phyloP scores from a whole-genome alignment of 2,888 invertebrate genomes.

The Sinhomidia bicolor region DNA sequence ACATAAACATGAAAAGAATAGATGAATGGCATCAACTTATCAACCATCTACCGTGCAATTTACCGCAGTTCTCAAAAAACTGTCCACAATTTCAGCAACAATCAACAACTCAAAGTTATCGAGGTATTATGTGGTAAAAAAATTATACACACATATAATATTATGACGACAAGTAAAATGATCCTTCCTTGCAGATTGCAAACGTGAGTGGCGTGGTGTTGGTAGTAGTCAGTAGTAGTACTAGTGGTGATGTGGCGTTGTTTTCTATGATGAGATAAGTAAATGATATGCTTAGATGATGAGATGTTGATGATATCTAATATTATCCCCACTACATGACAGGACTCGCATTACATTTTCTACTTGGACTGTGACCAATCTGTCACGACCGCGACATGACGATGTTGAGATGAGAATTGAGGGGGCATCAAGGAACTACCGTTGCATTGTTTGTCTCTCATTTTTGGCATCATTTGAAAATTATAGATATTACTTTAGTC shows the following conservation, averaged over 20 bases:
- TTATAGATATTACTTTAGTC: constrained; percentile 10
- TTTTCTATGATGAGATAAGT: background rate
- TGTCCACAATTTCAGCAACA: background rate
- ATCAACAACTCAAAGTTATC: background rate
- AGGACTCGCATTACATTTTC: constrained; percentile 61
- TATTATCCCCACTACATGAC: constrained; percentile 40
- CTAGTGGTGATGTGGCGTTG: background rate
- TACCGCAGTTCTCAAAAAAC: constrained; percentile 10
- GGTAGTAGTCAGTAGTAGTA: background rate
- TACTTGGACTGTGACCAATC: constrained; percentile 73
- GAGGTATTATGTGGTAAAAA: background rate
- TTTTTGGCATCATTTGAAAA: constrained; percentile 29
- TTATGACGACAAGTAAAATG: background rate
- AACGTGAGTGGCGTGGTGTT: background rate
- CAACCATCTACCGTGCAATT: background rate
- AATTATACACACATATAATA: background rate
- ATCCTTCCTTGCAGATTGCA: background rate
- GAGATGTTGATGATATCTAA: constrained; percentile 57
- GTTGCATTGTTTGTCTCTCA: constrained; percentile 14
- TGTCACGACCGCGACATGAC: constrained; percentile 69
- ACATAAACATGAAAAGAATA: no score
- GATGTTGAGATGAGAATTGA: constrained; percentile 65
- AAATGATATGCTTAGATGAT: constrained; percentile 1
- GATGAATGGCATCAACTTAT: background rate
- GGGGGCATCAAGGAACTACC: constrained; percentile 51